Conservation (phyloP, 2,113 vertebrate species). For the Mungos mungo region DNA sequence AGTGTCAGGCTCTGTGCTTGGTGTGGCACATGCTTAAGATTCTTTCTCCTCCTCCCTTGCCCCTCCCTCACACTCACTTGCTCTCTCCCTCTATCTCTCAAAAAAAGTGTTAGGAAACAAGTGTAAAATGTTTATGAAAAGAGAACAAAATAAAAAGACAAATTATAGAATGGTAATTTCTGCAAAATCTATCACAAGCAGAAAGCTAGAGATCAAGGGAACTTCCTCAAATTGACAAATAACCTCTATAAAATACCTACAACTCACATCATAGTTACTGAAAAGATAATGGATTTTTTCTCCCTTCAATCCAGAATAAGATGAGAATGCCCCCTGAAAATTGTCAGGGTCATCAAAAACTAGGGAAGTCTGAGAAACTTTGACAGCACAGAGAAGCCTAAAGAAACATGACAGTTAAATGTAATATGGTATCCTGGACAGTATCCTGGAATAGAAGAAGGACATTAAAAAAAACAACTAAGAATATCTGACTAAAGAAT, state of each 20-base stretch:
- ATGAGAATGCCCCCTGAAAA: not conserved
- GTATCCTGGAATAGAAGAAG: not conserved
- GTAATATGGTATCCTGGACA: not conserved
- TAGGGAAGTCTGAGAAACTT: not conserved
- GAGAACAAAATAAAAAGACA: constrained; percentile 33
- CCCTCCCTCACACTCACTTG: no score
- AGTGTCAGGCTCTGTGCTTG: no score
- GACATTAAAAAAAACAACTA: not conserved
- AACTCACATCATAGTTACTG: not conserved
- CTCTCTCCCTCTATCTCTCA: no score
- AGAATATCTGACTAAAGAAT: not conserved
- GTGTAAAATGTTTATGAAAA: constrained; percentile 2
- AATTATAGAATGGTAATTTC: not conserved
- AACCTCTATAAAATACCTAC: not conserved
- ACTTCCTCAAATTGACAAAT: constrained; percentile 20
- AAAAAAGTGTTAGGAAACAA: not conserved
- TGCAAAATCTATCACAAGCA: not conserved
- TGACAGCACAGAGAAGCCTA: not conserved
- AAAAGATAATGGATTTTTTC: not conserved
- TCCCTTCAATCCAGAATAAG: not conserved
- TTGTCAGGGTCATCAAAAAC: not conserved
- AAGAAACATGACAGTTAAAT: not conserved
- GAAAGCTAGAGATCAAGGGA: not conserved
- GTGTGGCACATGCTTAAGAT: no score
- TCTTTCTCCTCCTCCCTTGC: no score